phyloP scores from a whole-genome alignment of 2,113 vertebrate genomes.

The Tachysurus fulvidraco region DNA sequence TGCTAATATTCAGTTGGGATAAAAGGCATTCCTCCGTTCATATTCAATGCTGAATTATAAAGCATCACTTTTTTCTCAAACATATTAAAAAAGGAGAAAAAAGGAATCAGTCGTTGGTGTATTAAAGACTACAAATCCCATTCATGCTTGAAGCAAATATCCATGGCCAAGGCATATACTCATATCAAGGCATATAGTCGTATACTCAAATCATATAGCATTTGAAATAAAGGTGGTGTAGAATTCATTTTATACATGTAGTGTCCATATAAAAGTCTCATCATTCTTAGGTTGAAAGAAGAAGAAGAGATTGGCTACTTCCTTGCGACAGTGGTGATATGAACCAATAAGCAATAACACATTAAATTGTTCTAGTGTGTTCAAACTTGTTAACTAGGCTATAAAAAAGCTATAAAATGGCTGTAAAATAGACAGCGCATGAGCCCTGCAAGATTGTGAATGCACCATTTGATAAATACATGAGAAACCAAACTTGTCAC shows the following conservation, averaged over 20 bases:
- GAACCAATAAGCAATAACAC: neutral
- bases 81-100: neutral
- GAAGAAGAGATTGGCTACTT: neutral
- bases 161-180: neutral
- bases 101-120: too few species aligned
- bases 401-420: conserved; percentile 3
- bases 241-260: neutral
- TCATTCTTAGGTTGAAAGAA: neutral
- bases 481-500: neutral
- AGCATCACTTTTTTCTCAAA: neutral
- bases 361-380: neutral
- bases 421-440: neutral
- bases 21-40: neutral
- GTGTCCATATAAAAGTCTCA: neutral
- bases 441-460: neutral
- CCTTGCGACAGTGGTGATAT: neutral
- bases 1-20: conserved; percentile 4
- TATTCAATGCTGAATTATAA: neutral
- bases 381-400: neutral
- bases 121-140: neutral
- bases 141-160: conserved; percentile 2
- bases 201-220: neutral
- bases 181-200: neutral
- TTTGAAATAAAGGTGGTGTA: neutral
- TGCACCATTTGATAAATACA: neutral